Evolutionary conservation across 2,113 vertebrate species (phyloP), one percentile per base, ranked within the genome.

Genomic region (Athene cunicularia): DNA sequence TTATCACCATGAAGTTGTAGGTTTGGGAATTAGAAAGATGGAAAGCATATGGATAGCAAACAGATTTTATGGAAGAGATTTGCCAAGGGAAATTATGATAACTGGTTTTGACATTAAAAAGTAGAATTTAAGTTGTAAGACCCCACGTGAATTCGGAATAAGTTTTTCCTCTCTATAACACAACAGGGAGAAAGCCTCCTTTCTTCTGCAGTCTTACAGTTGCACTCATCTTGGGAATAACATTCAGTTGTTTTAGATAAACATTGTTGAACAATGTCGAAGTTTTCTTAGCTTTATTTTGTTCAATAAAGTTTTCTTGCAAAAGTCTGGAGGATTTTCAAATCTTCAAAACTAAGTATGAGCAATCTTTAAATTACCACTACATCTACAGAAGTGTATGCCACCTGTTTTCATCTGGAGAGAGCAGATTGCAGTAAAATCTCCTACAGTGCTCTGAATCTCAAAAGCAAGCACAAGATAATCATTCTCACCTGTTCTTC

Each of bases 391-490:
- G 37, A 80, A 62, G 49, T 45, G 76, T 83, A 76, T 83, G 56
- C 71, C 58, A 96, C 75, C 59, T 92, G 63, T 90, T 96, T 94
- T 83, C 67, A 92, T 26, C 67, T 80, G 50, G 45, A 74, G 45
- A 74, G 79, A 90, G 82, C 81, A 93, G 81, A 93, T 93, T 95
- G 90, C 37, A 76, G 75, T 86, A 83, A 93, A 92, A 55, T 92
- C 50, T 92, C 73, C 59, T 59, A 37, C 55, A 73, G 20, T 2
- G 3, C 10, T 63, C 56, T 80, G 50, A 80, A 86, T 73, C 62
- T 80, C 28, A 9, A 86, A 90, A 90, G 23, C 6, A 3, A 93
- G 20, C 8, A 50, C 28, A 94, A 85, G 12, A 62, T 45, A 76
- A 73, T 88, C 5, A 56, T 76, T 94, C n/a, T 83, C 39, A 37